Conservation (phyloP, 23 tunicate species). For the Halocynthia roretzi region DNA sequence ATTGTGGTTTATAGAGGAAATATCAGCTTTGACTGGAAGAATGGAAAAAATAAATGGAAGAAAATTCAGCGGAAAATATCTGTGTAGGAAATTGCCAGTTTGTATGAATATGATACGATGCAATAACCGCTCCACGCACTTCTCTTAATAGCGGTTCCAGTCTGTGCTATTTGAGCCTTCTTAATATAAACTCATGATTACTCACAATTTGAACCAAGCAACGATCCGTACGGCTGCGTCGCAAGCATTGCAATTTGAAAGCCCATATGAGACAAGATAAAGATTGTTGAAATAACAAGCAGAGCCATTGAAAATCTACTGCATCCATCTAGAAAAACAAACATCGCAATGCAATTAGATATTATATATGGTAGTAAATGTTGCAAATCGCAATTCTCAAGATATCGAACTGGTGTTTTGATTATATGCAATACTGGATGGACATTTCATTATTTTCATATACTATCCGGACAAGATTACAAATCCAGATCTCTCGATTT, state of each 20-base stretch:
- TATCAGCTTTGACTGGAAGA: no score
- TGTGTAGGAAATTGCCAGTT: no score
- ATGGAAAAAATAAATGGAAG: no score
- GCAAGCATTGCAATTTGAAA: slow-evolving; percentile 69
- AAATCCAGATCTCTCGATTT: neutral
- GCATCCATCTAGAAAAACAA: slow-evolving; percentile 50
- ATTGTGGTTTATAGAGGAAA: no score
- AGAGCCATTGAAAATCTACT: slow-evolving; percentile 12
- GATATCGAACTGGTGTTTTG: neutral
- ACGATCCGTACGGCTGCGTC: slow-evolving; percentile 65
- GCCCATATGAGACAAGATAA: slow-evolving; percentile 53
- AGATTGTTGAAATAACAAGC: slow-evolving; percentile 35
- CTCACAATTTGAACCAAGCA: slow-evolving; percentile 73
- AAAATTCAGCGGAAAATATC: no score
- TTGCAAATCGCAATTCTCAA: no score
- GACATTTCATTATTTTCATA: neutral
- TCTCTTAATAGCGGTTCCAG: no score
- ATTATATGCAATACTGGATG: neutral
- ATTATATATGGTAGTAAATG: neutral
- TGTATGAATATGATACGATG: no score
- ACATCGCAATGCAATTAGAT: neutral
- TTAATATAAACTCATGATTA: neutral
- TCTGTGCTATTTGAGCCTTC: no score
- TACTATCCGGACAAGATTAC: neutral
- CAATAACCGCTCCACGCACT: no score